Percentiles rank a stretch among this genome's conserved stretches.
Conservation (phyloP, 2,113 vertebrate species). For the Syrmaticus mikado region DNA sequence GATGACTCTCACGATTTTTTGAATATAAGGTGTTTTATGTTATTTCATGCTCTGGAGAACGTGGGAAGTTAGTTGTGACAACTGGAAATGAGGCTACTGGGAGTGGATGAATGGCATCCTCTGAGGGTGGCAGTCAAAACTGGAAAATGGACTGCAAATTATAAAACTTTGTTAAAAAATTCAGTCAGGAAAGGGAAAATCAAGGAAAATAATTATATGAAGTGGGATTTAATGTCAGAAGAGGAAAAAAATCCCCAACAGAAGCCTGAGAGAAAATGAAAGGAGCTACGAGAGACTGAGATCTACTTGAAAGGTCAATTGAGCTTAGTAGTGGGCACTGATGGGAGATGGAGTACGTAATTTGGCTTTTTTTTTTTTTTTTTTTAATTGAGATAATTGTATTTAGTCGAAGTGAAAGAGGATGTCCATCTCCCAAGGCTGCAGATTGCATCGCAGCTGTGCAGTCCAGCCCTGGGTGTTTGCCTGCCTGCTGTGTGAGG, state of each 20-base stretch:
- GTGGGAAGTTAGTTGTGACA: neutral
- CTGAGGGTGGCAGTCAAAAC: neutral
- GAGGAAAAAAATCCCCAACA: neutral
- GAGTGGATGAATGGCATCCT: neutral
- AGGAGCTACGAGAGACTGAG: neutral
- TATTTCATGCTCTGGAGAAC: neutral
- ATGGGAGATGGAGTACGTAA: neutral
- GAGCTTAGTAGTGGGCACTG: neutral
- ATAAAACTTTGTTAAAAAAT: neutral
- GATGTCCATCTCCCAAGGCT: neutral
- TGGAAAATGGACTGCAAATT: neutral
- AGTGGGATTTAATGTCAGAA: neutral
- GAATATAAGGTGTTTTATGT: neutral
- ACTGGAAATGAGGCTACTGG: neutral
- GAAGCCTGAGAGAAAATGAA: neutral
- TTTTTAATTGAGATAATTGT: neutral
- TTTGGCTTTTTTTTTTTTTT: neutral
- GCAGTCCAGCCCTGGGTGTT: neutral
- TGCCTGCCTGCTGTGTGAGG: neutral
- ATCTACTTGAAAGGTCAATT: neutral
- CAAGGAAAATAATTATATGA: neutral
- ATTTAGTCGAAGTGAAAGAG: neutral
- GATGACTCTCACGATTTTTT: neutral
- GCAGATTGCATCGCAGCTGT: neutral
- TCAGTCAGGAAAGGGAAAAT: neutral